Evolutionary conservation across 2,113 vertebrate genomes (phyloP).

Genomic region (mouse (Mus musculus)): DNA sequence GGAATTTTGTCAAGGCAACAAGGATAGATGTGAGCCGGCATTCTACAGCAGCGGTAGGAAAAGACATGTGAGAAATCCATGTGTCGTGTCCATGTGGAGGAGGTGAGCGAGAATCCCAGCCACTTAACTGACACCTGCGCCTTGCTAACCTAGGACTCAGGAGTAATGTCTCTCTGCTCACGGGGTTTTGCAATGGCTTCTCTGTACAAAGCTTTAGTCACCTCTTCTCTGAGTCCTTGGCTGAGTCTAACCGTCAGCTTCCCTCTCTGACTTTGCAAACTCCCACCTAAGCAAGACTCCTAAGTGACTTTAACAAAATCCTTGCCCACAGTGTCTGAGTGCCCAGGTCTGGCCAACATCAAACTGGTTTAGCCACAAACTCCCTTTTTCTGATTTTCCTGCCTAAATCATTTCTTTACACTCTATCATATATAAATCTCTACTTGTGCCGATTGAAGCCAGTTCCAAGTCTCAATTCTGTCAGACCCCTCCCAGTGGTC

Average conservation of each 20-base stretch:
- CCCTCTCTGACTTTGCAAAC: background rate
- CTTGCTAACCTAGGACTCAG: slow-evolving; percentile 20
- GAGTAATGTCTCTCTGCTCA: background rate
- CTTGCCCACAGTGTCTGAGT: background rate
- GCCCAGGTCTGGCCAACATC: background rate
- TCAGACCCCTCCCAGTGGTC: background rate
- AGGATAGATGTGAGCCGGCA: background rate
- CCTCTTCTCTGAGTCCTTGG: background rate
- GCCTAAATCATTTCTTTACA: background rate
- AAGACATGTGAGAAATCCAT: background rate
- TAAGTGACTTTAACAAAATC: background rate
- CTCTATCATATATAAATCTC: background rate
- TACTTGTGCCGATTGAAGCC: background rate
- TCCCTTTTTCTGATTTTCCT: background rate
- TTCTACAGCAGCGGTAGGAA: background rate
- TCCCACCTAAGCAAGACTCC: background rate
- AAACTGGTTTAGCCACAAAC: background rate
- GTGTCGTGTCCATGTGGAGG: background rate
- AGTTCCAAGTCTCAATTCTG: background rate
- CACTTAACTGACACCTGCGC: background rate
- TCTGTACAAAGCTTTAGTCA: background rate
- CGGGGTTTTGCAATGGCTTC: background rate
- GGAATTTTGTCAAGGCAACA: background rate
- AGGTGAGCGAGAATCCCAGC: background rate
- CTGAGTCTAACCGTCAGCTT: background rate